phyloP scores from a whole-genome alignment of 2,113 vertebrate species.

The Thunnus thynnus region DNA sequence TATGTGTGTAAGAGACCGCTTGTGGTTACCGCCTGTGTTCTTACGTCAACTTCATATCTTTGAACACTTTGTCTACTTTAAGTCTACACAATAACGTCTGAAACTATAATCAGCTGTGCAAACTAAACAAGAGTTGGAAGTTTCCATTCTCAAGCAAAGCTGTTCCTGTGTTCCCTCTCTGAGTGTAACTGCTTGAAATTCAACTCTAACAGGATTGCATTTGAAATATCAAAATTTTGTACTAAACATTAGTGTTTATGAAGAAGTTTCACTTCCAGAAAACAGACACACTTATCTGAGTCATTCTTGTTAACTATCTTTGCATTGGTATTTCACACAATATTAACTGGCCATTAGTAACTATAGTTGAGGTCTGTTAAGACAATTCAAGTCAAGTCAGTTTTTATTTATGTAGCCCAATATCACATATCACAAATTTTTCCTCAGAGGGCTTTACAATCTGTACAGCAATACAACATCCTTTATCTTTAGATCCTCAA shows the following conservation, averaged over 20 bases:
- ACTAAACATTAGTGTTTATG: too few species aligned
- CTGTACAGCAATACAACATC: too few species aligned
- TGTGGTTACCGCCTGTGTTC: not conserved
- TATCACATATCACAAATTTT: too few species aligned
- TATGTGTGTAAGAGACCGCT: not conserved
- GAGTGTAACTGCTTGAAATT: not conserved
- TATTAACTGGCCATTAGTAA: not conserved
- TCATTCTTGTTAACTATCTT: rapidly evolving
- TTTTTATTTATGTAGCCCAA: too few species aligned
- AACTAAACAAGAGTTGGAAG: conserved; percentile 37
- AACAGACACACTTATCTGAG: not conserved
- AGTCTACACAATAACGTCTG: conserved; percentile 8
- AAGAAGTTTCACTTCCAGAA: not conserved
- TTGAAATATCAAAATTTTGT: not conserved
- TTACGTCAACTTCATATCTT: conserved; percentile 3
- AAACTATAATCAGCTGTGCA: conserved; percentile 44
- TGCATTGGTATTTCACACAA: not conserved
- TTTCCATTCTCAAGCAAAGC: conserved; percentile 33
- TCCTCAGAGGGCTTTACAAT: too few species aligned
- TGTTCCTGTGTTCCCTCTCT: not conserved
- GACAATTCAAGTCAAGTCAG: too few species aligned
- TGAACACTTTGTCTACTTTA: conserved; percentile 18
- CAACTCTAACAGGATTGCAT: not conserved
- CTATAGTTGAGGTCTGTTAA: conserved; percentile 4
- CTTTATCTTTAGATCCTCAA: too few species aligned